Percentiles rank a stretch among this genome's conserved stretches.
Evolutionary conservation across 2,797 vertebrate genomes (phyloP).

Genomic region (Smutsia temminckii): DNA sequence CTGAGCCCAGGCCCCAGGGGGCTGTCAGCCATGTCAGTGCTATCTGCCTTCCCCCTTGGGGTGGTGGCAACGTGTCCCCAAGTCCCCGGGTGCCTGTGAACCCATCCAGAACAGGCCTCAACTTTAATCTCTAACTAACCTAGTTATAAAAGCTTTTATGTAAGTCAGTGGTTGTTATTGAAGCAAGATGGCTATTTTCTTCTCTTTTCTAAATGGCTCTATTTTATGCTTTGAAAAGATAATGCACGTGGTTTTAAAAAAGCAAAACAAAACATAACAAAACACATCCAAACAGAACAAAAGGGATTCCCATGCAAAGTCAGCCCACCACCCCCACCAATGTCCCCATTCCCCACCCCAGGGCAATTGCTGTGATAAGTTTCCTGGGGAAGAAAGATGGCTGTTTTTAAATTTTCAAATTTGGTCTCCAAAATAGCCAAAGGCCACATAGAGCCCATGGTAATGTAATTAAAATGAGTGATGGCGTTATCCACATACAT

Average conservation of each 20-base stretch:
- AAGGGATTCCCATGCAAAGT: not conserved
- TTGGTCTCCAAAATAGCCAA: conserved; percentile 68
- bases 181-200: not conserved
- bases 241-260: not conserved
- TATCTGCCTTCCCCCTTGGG: not conserved
- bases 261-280: not conserved
- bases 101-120: not conserved
- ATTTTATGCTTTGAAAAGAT: conserved; percentile 49
- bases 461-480: conserved; percentile 73
- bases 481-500: not conserved
- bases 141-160: conserved; percentile 27
- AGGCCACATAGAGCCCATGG: conserved; percentile 55
- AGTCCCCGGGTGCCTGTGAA: not conserved
- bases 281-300: not conserved
- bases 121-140: conserved; percentile 57
- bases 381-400: conserved; percentile 18
- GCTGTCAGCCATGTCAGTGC: not conserved
- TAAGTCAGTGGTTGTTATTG: not conserved
- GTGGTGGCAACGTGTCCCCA: accelerated
- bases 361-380: not conserved
- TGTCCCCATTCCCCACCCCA: not conserved
- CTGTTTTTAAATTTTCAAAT: conserved; percentile 68
- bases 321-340: not conserved
- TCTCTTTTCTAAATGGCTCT: conserved; percentile 39
- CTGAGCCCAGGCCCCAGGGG: not conserved